A percentile compares a stretch with the other conserved stretches of the same genome.
Evolutionary conservation across 2,888 invertebrate species (phyloP).

Genomic region (Agonopterix alstromeriana): DNA sequence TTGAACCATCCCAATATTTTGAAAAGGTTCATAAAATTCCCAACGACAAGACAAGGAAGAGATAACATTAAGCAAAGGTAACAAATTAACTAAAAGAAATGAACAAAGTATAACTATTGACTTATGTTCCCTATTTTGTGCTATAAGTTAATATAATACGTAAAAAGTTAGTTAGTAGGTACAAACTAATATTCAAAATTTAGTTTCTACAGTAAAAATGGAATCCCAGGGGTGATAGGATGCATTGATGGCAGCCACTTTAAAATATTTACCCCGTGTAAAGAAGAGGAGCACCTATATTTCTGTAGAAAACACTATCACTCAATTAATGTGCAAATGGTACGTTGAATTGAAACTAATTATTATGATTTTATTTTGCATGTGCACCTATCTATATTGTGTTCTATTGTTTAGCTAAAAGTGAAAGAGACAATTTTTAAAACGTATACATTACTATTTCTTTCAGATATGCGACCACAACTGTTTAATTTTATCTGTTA

Average conservation of each 20-base stretch:
- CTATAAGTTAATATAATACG: too few species aligned
- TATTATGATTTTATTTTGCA: too few species aligned
- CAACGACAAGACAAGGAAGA: constrained; percentile 4
- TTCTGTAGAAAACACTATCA: constrained; percentile 11
- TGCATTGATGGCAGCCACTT: constrained; percentile 12
- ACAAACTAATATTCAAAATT: background rate
- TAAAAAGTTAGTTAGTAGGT: too few species aligned
- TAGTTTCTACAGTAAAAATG: constrained; percentile 9
- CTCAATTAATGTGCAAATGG: constrained; percentile 13
- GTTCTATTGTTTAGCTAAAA: too few species aligned
- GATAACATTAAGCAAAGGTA: constrained; percentile 1
- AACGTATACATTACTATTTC: background rate
- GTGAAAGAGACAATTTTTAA: background rate
- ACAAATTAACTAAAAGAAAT: background rate
- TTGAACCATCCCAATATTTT: constrained; percentile 2
- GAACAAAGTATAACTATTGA: background rate
- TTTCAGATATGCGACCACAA: constrained; percentile 21
- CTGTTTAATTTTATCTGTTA: constrained; percentile 17
- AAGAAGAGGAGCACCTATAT: constrained; percentile 8
- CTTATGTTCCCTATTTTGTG: background rate
- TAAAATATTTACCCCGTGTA: constrained; percentile 6
- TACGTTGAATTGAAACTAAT: background rate
- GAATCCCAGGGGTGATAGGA: constrained; percentile 11
- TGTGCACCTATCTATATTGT: too few species aligned
- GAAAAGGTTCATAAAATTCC: constrained; percentile 6